Evolutionary conservation across 2,888 invertebrate species (phyloP).

Genomic region (Lithosia quadra): DNA sequence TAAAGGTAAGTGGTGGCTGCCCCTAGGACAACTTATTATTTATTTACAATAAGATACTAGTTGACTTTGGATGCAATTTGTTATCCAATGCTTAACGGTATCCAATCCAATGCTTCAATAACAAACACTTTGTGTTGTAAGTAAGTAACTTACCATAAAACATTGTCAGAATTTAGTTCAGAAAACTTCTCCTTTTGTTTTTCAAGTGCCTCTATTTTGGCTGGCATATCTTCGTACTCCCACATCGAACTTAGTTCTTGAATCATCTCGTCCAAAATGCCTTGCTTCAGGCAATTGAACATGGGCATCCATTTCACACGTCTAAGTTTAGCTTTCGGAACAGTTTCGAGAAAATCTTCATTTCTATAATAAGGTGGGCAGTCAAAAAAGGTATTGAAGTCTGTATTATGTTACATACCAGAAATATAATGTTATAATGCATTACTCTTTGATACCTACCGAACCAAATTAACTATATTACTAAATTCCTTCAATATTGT

Average conservation of each 20-base stretch:
- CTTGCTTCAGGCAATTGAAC: constrained; percentile 78
- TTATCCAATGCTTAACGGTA: no score
- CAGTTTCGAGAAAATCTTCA: constrained; percentile 80
- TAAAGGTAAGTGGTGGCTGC: no score
- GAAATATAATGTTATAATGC: constrained; percentile 19
- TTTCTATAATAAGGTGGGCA: constrained; percentile 60
- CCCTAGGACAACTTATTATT: no score
- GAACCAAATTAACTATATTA: constrained; percentile 76
- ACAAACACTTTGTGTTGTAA: not conserved
- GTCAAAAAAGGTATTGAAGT: not conserved
- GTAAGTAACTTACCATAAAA: constrained; percentile 61
- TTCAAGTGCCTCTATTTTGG: constrained; percentile 73
- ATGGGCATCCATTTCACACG: constrained; percentile 81
- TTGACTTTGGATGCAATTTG: no score
- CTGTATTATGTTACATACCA: not conserved
- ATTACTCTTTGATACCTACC: constrained; percentile 61
- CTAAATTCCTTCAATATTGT: constrained; percentile 78
- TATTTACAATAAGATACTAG: no score
- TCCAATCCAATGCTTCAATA: no score
- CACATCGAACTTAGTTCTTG: constrained; percentile 80
- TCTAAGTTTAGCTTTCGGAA: constrained; percentile 75
- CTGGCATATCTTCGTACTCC: constrained; percentile 78
- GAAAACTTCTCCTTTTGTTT: constrained; percentile 77
- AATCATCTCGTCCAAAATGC: constrained; percentile 76
- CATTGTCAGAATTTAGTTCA: constrained; percentile 61